Evolutionary conservation across 2,113 vertebrate genomes (phyloP).

Genomic region (Halcyon senegalensis): DNA sequence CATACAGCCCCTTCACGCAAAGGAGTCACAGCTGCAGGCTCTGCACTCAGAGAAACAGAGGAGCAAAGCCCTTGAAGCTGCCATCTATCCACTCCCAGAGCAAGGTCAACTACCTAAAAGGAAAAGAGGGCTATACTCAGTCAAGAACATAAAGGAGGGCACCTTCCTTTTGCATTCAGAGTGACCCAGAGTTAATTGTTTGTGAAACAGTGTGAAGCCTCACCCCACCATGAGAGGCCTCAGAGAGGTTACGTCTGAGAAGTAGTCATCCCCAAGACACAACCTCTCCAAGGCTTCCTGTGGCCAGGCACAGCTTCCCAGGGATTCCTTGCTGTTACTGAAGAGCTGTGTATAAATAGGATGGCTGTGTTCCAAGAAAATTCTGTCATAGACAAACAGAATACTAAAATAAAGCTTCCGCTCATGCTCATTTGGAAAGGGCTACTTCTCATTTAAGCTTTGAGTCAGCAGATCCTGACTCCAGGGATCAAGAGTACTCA

Average conservation of each 20-base stretch:
- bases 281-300: background rate
- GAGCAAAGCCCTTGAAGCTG: background rate
- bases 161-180: background rate
- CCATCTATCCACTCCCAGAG: background rate
- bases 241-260: background rate
- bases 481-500: background rate
- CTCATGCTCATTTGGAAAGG: background rate
- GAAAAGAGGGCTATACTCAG: background rate
- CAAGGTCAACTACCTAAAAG: background rate
- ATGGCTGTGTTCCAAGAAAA: background rate
- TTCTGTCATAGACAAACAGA: background rate
- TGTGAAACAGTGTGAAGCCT: background rate
- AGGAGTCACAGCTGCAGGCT: background rate
- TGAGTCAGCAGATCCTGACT: background rate
- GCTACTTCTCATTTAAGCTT: background rate
- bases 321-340: background rate
- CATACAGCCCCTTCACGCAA: accelerated
- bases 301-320: background rate
- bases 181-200: background rate
- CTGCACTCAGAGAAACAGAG: background rate
- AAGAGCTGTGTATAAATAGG: background rate
- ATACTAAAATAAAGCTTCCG: background rate
- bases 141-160: background rate
- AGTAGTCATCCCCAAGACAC: background rate
- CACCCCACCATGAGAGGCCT: accelerated